Conservation (phyloP, 2,888 invertebrate species). For the Caenorhabditis macrosperma region DNA sequence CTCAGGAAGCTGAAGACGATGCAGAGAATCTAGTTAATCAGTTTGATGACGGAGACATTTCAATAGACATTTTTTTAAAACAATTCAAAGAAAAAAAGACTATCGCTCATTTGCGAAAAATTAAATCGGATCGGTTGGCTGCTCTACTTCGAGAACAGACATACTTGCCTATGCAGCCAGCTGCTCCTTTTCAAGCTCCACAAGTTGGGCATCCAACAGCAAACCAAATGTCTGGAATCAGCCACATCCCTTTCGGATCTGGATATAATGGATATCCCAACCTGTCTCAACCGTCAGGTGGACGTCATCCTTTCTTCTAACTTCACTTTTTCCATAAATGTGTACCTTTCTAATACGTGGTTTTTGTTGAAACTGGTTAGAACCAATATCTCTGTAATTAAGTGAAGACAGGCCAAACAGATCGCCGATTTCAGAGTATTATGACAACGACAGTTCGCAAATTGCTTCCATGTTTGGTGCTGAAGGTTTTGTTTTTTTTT, state of each 20-base stretch:
- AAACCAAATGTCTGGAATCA: slow-evolving; percentile 39
- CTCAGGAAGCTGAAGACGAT: slow-evolving; percentile 93
- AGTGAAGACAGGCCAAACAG: too few species aligned
- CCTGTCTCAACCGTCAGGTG: slow-evolving; percentile 26
- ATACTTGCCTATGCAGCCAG: slow-evolving; percentile 28
- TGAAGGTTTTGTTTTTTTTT: too few species aligned
- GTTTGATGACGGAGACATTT: slow-evolving; percentile 81
- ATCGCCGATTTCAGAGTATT: background rate
- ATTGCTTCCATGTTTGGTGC: too few species aligned
- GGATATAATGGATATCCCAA: slow-evolving; percentile 55
- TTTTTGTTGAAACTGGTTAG: background rate
- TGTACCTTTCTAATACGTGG: background rate
- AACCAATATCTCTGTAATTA: too few species aligned
- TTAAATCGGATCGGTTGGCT: slow-evolving; percentile 94
- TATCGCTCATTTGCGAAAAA: slow-evolving; percentile 87
- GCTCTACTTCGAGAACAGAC: slow-evolving; percentile 81
- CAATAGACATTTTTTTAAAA: slow-evolving; percentile 89
- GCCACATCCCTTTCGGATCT: slow-evolving; percentile 39
- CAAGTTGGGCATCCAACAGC: slow-evolving; percentile 41
- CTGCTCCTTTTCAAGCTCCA: slow-evolving; percentile 5
- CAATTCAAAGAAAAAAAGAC: slow-evolving; percentile 88
- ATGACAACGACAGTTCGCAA: too few species aligned
- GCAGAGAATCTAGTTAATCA: slow-evolving; percentile 84
- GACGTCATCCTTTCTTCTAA: slow-evolving; percentile 57
- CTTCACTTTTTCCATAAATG: background rate